Conservation (phyloP, 2,888 invertebrate genomes). For the Stenurella melanura region DNA sequence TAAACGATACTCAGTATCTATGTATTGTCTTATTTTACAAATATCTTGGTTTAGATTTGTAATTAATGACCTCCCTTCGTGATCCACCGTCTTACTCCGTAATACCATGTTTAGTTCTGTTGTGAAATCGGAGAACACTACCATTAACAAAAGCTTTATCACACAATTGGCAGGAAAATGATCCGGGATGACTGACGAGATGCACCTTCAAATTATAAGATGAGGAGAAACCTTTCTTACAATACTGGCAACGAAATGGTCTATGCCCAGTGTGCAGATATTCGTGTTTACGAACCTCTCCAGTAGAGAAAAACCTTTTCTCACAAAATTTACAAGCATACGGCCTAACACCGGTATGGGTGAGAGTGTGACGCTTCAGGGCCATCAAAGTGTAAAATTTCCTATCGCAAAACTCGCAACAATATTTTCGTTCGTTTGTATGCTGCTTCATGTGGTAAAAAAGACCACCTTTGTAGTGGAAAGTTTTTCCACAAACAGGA, state of each 20-base stretch:
- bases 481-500: constrained; percentile 87
- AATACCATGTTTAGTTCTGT: constrained; percentile 48
- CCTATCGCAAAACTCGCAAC: constrained; percentile 58
- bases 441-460: constrained; percentile 62
- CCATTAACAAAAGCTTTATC: constrained; percentile 56
- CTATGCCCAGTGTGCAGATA: constrained; percentile 73
- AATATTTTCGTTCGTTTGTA: constrained; percentile 59
- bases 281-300: constrained; percentile 68
- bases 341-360: constrained; percentile 86
- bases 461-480: constrained; percentile 83
- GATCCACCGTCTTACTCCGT: constrained; percentile 73
- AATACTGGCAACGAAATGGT: constrained; percentile 71
- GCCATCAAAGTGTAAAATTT: constrained; percentile 71
- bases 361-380: constrained; percentile 85
- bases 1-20: neutral
- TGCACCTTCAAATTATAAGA: constrained; percentile 72
- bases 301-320: constrained; percentile 86
- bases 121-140: constrained; percentile 55
- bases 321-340: constrained; percentile 85
- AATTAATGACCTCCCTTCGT: too few species aligned
- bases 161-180: constrained; percentile 57
- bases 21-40: too few species aligned
- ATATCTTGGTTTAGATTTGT: too few species aligned
- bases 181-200: constrained; percentile 73
- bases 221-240: constrained; percentile 71